Evolutionary conservation across 2,113 vertebrate species (phyloP).

Genomic region (Toxotes chatareus): DNA sequence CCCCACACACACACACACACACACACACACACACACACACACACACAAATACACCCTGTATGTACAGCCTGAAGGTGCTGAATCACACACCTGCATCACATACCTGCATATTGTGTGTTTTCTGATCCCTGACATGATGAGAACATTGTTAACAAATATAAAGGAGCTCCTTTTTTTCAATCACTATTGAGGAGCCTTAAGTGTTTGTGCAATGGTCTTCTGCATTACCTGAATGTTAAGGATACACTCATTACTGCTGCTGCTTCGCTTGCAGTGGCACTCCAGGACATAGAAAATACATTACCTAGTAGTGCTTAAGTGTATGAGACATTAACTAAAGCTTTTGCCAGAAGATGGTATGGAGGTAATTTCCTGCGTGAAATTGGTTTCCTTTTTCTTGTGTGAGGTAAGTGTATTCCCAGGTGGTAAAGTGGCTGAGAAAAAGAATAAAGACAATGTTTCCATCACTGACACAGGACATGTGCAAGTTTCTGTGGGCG

Average conservation of each 20-base stretch:
- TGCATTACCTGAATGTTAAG: constrained; percentile 47
- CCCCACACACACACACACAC: not conserved
- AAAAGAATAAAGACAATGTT: constrained; percentile 34
- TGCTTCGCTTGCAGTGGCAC: constrained; percentile 49
- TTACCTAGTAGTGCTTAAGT: constrained; percentile 67
- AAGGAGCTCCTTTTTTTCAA: constrained; percentile 29
- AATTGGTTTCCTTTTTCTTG: constrained; percentile 65
- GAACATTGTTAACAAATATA: constrained; percentile 47
- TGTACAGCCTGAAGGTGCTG: constrained; percentile 1
- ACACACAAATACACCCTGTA: not conserved
- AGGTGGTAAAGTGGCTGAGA: constrained; percentile 9
- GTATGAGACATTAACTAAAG: constrained; percentile 74
- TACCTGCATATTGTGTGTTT: constrained; percentile 23
- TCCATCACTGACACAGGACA: constrained; percentile 32
- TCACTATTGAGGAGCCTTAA: constrained; percentile 25
- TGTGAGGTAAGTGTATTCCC: constrained; percentile 47
- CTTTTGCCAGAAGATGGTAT: constrained; percentile 66
- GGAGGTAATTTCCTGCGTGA: constrained; percentile 73
- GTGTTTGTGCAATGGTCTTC: constrained; percentile 35
- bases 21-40: not conserved
- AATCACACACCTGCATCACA: constrained; percentile 7
- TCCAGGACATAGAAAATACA: constrained; percentile 63
- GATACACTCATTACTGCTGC: constrained; percentile 45
- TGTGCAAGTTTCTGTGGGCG: not conserved
- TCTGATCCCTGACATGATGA: constrained; percentile 29